Base-by-base conservation (phyloP, 1,140 invertebrate genomes). In the Globodera rostochiensis region DNA sequence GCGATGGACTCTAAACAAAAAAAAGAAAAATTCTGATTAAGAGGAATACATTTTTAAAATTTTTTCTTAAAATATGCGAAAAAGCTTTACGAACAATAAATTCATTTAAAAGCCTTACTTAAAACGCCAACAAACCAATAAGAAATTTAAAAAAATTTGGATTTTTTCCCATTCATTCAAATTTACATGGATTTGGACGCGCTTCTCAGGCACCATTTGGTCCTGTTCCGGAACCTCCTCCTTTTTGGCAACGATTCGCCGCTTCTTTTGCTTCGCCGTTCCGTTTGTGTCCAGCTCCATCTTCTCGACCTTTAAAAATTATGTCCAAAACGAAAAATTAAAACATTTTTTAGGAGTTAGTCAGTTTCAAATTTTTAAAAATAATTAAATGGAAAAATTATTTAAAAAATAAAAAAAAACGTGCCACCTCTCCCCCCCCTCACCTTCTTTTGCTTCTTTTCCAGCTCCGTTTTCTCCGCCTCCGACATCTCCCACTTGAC, bases 401-500 rank as follows among this genome's bases (percentile, higher is more conserved):
- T 6, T 50, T 50, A 50, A 50, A 50, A 50, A 50, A 50, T 50
- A 6, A 6, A 50, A 50, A 53, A 13, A 53, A 53, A 9, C 11
- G 50, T 53, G 50, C 11, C 7, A n/a, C n/a, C n/a, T n/a, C n/a
- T n/a, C 19, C 6, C 25, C 25, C 25, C 25, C 25, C 6, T 64
- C 57, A 64, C 57, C 19, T 64, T 64, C 19, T 13, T 19, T 5
- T 77, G 49, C 75, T 77, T 50, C 60, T 47, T n/a, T 71, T 74
- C 78, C 71, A n/a, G 36, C 71, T 46, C 78, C 74, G 64, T 83
- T 73, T 82, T 67, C 49, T 82, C 80, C 60, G 78, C 80, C 50
- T 82, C 46, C n/a, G 81, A 76, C 47, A 82, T 75, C 53, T 87
- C 86, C 45, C 82, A 82, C 71, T 84, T 88, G 50, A 88, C 84